A percentile compares a stretch with the other conserved stretches of the same genome.
Evolutionary conservation across 2,888 invertebrate genomes (phyloP).

Genomic region (Caenorhabditis sinica): DNA sequence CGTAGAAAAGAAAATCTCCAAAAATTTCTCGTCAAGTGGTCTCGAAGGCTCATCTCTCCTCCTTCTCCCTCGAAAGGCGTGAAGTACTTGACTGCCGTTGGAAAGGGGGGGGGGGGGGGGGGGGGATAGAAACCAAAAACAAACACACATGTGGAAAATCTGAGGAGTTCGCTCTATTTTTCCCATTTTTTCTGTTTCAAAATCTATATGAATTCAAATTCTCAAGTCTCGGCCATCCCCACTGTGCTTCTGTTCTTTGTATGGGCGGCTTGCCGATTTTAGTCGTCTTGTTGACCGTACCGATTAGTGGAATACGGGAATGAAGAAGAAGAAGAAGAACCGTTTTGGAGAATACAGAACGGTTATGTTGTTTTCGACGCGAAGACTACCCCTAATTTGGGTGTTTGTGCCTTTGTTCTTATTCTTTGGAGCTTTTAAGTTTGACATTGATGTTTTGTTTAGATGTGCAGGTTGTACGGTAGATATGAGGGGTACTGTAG

Average conservation of each 20-base stretch:
- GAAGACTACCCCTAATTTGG: conserved; percentile 7
- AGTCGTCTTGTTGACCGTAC: conserved; percentile 43
- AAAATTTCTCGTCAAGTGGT: too few relatives aligned
- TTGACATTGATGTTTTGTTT: background rate
- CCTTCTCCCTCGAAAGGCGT: conserved; percentile 35
- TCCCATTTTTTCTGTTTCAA: background rate
- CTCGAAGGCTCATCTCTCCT: background rate
- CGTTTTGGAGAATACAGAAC: conserved; percentile 4
- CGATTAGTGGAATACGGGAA: conserved; percentile 28
- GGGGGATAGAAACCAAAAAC: conserved; percentile 32
- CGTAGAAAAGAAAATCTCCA: too few relatives aligned
- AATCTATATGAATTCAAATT: background rate
- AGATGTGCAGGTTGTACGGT: too few relatives aligned
- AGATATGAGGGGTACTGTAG: too few relatives aligned
- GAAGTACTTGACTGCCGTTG: conserved; percentile 22
- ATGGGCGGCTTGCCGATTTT: background rate
- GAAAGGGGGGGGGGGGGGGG: background rate
- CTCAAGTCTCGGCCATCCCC: background rate
- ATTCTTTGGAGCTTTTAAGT: background rate
- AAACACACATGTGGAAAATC: conserved; percentile 11
- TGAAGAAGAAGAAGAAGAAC: background rate
- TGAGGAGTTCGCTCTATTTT: too few relatives aligned
- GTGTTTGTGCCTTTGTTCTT: background rate
- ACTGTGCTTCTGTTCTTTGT: conserved; percentile 35
- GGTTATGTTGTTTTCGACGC: background rate